Base-by-base conservation (phyloP, 2,888 invertebrate species). In the Leucophenga maculata region DNA sequence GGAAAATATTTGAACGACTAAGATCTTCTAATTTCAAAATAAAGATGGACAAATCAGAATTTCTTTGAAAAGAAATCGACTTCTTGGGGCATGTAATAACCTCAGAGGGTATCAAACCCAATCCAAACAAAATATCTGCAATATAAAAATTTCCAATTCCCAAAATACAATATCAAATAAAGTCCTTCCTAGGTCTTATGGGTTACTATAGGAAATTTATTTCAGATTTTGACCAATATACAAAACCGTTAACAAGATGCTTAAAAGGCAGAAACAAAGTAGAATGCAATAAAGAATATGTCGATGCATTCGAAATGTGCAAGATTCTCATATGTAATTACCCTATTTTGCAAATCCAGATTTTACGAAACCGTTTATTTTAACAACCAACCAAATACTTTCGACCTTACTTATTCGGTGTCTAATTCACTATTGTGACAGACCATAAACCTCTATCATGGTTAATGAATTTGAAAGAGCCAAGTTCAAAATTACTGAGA, bases 381-480 rank as follows among this genome's bases (percentile, higher is more conserved):
- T 75, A 44, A 75, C 72, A 18, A 77, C 72, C 71, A n/a, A 65
- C 59, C 9, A 71, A 76, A 55, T 72, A 76, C 55, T 74, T 75
- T 20, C 39, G 67, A 55, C 68, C 72, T 13, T 73, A 72, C 31
- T 39, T 75, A 6, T 75, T 60, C 26, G 73, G 72, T 0, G 54
- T 62, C 62, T 67, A 65, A 65, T 69, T 73, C 67, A 66, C 65
- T 55, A 48, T 75, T 26, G 66, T 65, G n/a, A 68, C 74, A 0
- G 74, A 70, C 26, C 69, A 70, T 32, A 50, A 62, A 67, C 55
- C 67, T 18, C 32, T 72, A n/a, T 65, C 54, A 3, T 71, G 69
- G 70, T 26, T 74, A 22, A 39, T 20, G 57, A 57, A 4, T 26
- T 8, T 57, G 14, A 57, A 57, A 14, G 57, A 57, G 8, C 57